These are phyloP conservation scores for Alsophila aescularia DNA, from an alignment of 2,888 invertebrate species.

Conservation along the genomic window DNA sequence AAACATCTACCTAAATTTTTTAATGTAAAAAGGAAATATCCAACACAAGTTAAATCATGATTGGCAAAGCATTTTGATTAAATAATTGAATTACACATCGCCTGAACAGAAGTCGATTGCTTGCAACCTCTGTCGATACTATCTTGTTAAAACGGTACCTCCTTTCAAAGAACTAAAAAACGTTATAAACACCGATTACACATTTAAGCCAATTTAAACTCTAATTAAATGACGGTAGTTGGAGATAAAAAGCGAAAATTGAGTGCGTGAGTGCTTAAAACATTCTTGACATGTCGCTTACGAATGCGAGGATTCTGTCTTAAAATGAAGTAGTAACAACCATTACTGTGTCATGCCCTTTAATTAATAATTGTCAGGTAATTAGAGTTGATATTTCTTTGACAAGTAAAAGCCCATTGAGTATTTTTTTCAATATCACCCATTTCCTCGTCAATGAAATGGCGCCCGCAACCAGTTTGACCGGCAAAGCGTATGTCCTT, in stretches of 20 bases:
- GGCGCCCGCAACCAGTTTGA: constrained; percentile 64
- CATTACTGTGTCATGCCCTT: not conserved
- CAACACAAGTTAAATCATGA: not conserved
- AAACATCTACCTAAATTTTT: no score
- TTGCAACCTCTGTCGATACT: constrained; percentile 43
- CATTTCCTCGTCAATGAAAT: constrained; percentile 64
- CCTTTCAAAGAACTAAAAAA: constrained; percentile 39
- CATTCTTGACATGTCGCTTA: constrained; percentile 53
- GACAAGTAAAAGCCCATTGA: constrained; percentile 35
- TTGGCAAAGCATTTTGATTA: constrained; percentile 23
- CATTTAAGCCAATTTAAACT: constrained; percentile 37
- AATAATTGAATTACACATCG: constrained; percentile 36
- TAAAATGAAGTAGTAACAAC: constrained; percentile 13
- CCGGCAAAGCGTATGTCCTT: constrained; percentile 43
- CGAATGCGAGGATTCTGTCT: constrained; percentile 16
- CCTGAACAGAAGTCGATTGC: constrained; percentile 39
- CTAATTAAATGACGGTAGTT: constrained; percentile 34
- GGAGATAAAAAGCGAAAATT: constrained; percentile 49
- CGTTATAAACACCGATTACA: constrained; percentile 12
- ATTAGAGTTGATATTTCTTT: constrained; percentile 28
- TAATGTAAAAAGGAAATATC: not conserved
- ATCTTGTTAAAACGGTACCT: constrained; percentile 55
- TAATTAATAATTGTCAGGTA: rapidly evolving
- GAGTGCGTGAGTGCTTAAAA: constrained; percentile 45
- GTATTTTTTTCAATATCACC: constrained; percentile 53